phyloP scores from a whole-genome alignment of 2,888 invertebrate genomes.

The Lasioglossum figueresi region DNA sequence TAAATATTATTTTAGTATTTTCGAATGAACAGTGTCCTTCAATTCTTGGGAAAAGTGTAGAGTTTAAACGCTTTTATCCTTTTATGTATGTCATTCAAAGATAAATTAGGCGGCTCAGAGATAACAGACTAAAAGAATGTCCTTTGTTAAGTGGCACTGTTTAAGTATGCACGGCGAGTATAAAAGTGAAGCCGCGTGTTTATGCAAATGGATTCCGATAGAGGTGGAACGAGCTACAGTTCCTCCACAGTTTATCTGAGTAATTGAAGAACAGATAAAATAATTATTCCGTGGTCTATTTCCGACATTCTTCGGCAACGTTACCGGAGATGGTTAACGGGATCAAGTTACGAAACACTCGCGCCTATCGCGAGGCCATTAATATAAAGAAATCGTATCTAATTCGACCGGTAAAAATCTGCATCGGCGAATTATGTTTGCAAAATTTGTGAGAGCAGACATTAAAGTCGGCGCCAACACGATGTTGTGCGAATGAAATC shows the following conservation, averaged over 20 bases:
- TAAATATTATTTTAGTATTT: neutral
- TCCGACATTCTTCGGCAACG: neutral
- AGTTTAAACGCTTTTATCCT: neutral
- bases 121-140: neutral
- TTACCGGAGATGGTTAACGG: neutral
- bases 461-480: neutral
- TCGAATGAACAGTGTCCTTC: neutral
- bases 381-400: neutral
- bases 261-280: neutral
- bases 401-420: neutral
- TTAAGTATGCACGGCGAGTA: neutral
- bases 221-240: neutral
- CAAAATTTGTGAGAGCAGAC: neutral
- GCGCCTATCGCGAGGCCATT: too few species aligned
- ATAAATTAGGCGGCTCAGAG: neutral
- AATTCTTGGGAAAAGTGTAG: neutral
- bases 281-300: neutral
- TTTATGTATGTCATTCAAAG: too few species aligned
- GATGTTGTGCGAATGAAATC: neutral
- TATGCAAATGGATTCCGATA: conserved; percentile 3
- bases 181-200: neutral
- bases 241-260: neutral
- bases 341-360: neutral
- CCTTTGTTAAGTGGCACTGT: neutral
- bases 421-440: neutral